Conservation (phyloP, 2,113 vertebrate species). For the western clawed frog (Xenopus tropicalis) region UCB_Xtro_10.0 CM004450.2:124566501-124567000, state of each 20-base stretch:
- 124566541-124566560: neutral
- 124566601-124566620: conserved; percentile 11
- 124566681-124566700: neutral
- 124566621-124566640: neutral
- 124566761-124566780: neutral
- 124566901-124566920: conserved; percentile 9
- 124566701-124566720: neutral
- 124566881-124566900: conserved; percentile 8
- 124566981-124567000: neutral
- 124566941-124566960: conserved; percentile 8
- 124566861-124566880: neutral
- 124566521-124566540: neutral
- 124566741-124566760: conserved; percentile 2
- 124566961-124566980: conserved; percentile 4
- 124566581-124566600: neutral
- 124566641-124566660: neutral
- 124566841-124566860: conserved; percentile 1
- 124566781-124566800: neutral
- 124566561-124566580: neutral
- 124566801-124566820: neutral
- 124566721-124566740: neutral
- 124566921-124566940: neutral
- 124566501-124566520: neutral
- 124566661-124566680: neutral
- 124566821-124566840: conserved; percentile 16